Evolutionary conservation across 2,113 vertebrate species (phyloP), one percentile per base, ranked within the genome.

Genomic region (Okapia johnstoni): DNA sequence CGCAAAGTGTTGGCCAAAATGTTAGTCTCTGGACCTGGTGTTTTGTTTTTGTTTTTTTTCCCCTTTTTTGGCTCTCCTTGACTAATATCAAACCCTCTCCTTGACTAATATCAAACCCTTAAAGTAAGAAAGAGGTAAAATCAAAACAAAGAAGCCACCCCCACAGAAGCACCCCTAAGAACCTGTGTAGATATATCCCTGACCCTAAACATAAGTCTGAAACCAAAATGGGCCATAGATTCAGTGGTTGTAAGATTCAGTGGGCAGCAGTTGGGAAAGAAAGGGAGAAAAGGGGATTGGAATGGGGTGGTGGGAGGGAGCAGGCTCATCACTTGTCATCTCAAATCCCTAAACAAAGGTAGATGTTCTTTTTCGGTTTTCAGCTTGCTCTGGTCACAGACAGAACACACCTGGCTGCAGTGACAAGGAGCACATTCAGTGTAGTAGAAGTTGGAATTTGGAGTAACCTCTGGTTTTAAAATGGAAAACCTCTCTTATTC

Each of bases 41-140:
- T 5, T 48, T 3, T 25, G 40, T 13, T 70, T 63, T 19, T 66
- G 0, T n/a, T 33, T n/a, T 7, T n/a, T 26, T 3, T 28, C 30
- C 23, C 23, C 52, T 6, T 66, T 60, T n/a, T 5, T 88, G 30
- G 12, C 30, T 95, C 76, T 66, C 19, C 21, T 13, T 81, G 86
- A 85, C 93, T 77, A 73, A 77, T 84, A 79, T 86, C 73, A 93
- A 96, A n/a, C 33, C 57, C 43, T 91, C n/a, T n/a, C n/a, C n/a
- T n/a, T n/a, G n/a, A n/a, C n/a, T n/a, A 73, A 77, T 84, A 79
- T 86, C 73, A 93, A 96, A n/a, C 33, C 57, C 43, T 91, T 77
- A 73, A 90, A 46, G 63, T 87, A 70, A 79, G 25, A 8, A 95
- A 94, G 7, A 17, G 26, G 40, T 61, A 95, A 94, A 76, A 89